These are phyloP conservation scores for Chalcis sispes DNA, from an alignment of 2,888 invertebrate genomes.

Conservation along the genomic window DNA sequence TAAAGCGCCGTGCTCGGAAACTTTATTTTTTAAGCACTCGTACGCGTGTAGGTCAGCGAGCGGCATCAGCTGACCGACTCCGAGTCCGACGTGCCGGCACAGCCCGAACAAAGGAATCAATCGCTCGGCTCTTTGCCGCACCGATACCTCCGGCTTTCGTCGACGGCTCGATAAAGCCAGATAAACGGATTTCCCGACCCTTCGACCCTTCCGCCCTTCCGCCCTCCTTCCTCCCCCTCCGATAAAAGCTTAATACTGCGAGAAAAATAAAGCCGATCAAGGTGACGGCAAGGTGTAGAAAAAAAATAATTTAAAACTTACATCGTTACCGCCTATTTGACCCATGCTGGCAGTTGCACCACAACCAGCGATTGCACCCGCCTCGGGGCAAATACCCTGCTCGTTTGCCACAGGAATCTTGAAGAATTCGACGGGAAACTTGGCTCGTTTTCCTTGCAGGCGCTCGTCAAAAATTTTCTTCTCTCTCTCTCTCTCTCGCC, in stretches of 20 bases:
- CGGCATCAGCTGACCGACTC: neutral
- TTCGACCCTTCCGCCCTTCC: no score
- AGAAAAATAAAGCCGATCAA: neutral
- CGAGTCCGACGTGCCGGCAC: neutral
- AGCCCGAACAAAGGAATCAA: neutral
- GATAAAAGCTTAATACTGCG: neutral
- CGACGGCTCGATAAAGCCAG: neutral
- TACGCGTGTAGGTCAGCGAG: neutral
- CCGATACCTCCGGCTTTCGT: neutral
- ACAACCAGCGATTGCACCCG: constrained; percentile 68
- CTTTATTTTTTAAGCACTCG: neutral
- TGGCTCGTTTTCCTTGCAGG: neutral
- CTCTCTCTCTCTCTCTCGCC: neutral
- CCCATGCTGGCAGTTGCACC: constrained; percentile 71
- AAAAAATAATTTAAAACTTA: constrained; percentile 63
- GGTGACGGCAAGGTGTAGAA: neutral
- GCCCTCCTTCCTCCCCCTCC: no score
- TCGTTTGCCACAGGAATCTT: constrained; percentile 74
- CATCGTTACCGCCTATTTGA: constrained; percentile 74
- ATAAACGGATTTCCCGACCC: no score
- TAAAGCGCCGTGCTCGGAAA: neutral
- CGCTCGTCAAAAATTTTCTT: no score
- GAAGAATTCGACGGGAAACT: constrained; percentile 42
- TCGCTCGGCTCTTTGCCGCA: neutral
- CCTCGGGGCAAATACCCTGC: constrained; percentile 68